Conservation (phyloP, 2,888 invertebrate species). For the Drosophila tanythrix region DNA sequence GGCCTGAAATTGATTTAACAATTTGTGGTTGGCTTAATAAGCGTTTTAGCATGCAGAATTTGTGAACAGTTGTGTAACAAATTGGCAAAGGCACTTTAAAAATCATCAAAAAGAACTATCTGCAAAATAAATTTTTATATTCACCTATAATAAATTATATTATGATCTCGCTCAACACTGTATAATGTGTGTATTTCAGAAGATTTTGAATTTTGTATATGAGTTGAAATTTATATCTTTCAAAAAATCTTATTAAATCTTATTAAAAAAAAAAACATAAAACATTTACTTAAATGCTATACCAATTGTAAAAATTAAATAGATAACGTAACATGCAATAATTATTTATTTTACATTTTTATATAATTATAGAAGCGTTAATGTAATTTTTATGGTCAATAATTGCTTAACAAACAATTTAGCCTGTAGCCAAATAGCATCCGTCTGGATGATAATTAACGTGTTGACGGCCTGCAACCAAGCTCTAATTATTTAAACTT, state of each 20-base stretch:
- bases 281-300: background rate
- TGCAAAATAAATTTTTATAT: background rate
- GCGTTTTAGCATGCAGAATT: constrained; percentile 33
- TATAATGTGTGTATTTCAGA: background rate
- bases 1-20: constrained; percentile 44
- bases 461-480: constrained; percentile 40
- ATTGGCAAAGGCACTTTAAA: constrained; percentile 14
- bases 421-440: background rate
- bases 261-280: background rate
- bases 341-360: background rate
- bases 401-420: constrained; percentile 5
- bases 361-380: background rate
- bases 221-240: background rate
- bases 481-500: constrained; percentile 48
- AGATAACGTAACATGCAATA: background rate
- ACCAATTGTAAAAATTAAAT: constrained; percentile 5
- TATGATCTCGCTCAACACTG: background rate
- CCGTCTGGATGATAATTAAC: constrained; percentile 7
- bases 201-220: background rate
- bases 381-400: constrained; percentile 23
- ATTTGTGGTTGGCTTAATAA: constrained; percentile 66
- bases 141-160: background rate
- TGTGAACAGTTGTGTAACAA: constrained; percentile 16
- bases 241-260: background rate
- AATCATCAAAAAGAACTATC: background rate